Evolutionary conservation across 2,888 invertebrate genomes (phyloP).

Genomic region (Holacanthella duospinosa): DNA sequence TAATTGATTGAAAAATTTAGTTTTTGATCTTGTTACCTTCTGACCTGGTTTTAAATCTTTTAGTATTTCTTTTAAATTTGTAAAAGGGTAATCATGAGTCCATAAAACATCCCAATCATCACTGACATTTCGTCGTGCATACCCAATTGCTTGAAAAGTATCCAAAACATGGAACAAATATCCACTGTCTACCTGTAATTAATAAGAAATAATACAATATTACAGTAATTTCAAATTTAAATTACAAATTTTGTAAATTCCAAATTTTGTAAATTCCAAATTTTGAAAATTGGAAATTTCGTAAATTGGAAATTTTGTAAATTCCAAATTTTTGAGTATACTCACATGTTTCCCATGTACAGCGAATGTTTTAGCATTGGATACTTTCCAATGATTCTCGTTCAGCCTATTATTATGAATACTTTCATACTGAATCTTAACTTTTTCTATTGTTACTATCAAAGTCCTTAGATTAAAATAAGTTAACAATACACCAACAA

Average conservation of each 20-base stretch:
- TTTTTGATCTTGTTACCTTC: conserved; percentile 42
- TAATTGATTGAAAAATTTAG: background rate
- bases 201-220: background rate
- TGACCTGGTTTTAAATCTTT: conserved; percentile 58
- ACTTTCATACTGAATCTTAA: background rate
- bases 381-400: background rate
- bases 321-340: conserved; percentile 17
- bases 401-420: background rate
- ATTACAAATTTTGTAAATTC: background rate
- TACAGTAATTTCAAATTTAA: background rate
- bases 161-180: conserved; percentile 69
- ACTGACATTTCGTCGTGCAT: conserved; percentile 48
- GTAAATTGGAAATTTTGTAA: conserved; percentile 1
- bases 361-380: conserved; percentile 26
- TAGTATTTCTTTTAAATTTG: conserved; percentile 47
- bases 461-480: background rate
- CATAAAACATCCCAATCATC: conserved; percentile 77
- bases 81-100: conserved; percentile 89
- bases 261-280: background rate
- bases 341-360: conserved; percentile 36
- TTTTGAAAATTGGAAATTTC: conserved; percentile 3
- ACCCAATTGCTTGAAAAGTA: conserved; percentile 67
- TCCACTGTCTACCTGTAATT: conserved; percentile 49
- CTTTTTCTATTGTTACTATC: background rate
- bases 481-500: background rate